Evolutionary conservation across 2,888 invertebrate species (phyloP).

Genomic region (Melanostoma scalare): DNA sequence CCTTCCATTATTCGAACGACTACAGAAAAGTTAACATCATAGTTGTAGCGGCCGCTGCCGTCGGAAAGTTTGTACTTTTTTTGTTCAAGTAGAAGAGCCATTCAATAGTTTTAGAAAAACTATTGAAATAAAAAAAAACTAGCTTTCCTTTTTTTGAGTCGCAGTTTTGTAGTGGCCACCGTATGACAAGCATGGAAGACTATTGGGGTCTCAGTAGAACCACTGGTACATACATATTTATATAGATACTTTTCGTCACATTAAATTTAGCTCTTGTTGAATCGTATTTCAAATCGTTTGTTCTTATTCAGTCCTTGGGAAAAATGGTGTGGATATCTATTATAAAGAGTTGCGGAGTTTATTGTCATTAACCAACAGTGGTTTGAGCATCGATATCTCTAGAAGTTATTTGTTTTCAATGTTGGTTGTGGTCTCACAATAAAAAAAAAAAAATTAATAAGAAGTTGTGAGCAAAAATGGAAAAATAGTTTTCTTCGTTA

Average conservation of each 20-base stretch:
- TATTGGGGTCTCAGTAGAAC: slow-evolving; percentile 82
- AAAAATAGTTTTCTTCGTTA: slow-evolving; percentile 61
- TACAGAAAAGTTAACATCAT: slow-evolving; percentile 71
- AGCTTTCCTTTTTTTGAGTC: slow-evolving; percentile 51
- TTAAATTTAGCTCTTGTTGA: too few species aligned
- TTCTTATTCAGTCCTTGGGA: too few species aligned
- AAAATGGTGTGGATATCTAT: too few species aligned
- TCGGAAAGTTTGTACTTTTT: slow-evolving; percentile 34
- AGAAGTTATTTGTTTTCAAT: too few species aligned
- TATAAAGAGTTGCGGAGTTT: too few species aligned
- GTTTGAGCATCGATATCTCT: too few species aligned
- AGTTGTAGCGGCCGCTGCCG: slow-evolving; percentile 43
- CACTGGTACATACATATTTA: slow-evolving; percentile 78
- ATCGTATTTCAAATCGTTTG: too few species aligned
- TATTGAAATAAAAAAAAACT: slow-evolving; percentile 40
- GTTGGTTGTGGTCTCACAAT: background rate
- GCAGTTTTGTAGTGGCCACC: slow-evolving; percentile 74
- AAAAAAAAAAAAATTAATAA: slow-evolving; percentile 32
- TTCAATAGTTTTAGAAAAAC: slow-evolving; percentile 41
- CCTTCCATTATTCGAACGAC: slow-evolving; percentile 71
- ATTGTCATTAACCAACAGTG: too few species aligned
- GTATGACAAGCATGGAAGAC: slow-evolving; percentile 78
- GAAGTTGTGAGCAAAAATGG: slow-evolving; percentile 39
- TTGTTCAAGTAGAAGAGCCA: slow-evolving; percentile 47
- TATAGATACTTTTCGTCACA: too few species aligned